phyloP scores from a whole-genome alignment of 2,797 vertebrate species.

The Chromobotia macracanthus region DNA sequence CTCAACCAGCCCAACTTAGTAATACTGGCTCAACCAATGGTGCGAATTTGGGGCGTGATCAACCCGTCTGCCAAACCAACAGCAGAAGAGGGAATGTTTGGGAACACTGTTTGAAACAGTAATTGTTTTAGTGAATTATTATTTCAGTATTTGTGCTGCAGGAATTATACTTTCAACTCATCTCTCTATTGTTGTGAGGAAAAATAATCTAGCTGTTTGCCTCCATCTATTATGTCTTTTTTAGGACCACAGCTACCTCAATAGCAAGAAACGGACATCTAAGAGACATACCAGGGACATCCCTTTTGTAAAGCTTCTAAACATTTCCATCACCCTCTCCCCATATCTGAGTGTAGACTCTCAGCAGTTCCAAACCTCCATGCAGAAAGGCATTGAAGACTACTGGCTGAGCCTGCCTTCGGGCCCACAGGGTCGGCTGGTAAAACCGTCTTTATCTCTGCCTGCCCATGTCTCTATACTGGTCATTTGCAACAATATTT shows the following conservation, averaged over 20 bases:
- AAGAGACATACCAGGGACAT: constrained; percentile 76
- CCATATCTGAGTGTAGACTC: constrained; percentile 83
- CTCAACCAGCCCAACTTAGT: too few species aligned
- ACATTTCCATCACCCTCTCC: constrained; percentile 87
- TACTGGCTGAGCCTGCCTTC: constrained; percentile 85
- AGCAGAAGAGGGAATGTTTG: too few species aligned
- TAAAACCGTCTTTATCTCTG: constrained; percentile 57
- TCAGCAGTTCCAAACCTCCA: constrained; percentile 81
- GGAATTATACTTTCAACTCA: neutral
- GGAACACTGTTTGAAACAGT: too few species aligned
- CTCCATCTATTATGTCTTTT: neutral
- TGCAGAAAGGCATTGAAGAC: constrained; percentile 73
- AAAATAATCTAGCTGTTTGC: neutral
- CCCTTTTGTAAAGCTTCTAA: constrained; percentile 78
- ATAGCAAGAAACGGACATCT: constrained; percentile 71
- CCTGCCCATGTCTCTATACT: too few species aligned
- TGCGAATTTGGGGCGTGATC: too few species aligned
- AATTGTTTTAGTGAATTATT: too few species aligned
- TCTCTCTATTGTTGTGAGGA: neutral
- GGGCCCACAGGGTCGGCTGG: constrained; percentile 73
- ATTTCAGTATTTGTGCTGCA: too few species aligned
- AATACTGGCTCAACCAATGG: too few species aligned
- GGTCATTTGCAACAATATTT: too few species aligned
- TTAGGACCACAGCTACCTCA: constrained; percentile 79
- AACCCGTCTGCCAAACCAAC: too few species aligned